A percentile compares a stretch with the other conserved stretches of the same genome.
Evolutionary conservation across 2,888 invertebrate species (phyloP).

Genomic region (Dermolepida albohirtum): DNA sequence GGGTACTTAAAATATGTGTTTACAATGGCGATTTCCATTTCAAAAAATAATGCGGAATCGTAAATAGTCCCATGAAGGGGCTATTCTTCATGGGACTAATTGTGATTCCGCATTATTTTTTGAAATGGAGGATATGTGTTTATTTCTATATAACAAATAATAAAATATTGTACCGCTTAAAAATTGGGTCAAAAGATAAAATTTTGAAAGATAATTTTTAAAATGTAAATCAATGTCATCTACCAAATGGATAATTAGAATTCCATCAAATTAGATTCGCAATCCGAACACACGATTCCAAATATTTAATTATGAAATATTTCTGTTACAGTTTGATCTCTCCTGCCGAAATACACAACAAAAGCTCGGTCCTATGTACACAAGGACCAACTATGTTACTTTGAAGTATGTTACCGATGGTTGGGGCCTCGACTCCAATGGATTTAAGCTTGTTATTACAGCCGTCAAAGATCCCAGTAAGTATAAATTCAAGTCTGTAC

Average conservation of each 20-base stretch:
- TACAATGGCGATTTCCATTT: too few species aligned
- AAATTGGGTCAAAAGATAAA: too few species aligned
- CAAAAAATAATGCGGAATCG: too few species aligned
- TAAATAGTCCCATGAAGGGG: too few species aligned
- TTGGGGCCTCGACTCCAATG: slow-evolving; percentile 92
- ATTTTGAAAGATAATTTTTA: too few species aligned
- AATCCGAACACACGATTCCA: slow-evolving; percentile 2
- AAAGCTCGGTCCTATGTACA: slow-evolving; percentile 89
- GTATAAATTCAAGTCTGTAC: slow-evolving; percentile 62
- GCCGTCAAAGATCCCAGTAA: slow-evolving; percentile 94
- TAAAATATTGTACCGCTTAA: too few species aligned
- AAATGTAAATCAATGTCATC: too few species aligned
- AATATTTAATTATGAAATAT: slow-evolving; percentile 37
- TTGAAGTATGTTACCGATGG: slow-evolving; percentile 93
- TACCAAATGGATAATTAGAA: background rate
- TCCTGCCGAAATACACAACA: slow-evolving; percentile 92
- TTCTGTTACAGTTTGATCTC: slow-evolving; percentile 82
- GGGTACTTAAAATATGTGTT: too few species aligned
- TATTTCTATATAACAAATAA: too few species aligned
- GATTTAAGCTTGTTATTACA: slow-evolving; percentile 93
- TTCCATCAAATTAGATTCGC: slow-evolving; percentile 14
- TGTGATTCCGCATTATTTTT: too few species aligned
- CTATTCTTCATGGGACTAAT: too few species aligned
- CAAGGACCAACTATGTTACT: slow-evolving; percentile 93
- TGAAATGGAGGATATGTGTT: too few species aligned